Conservation (phyloP, 2,797 vertebrate species). For the Acropternis orthonyx region DNA sequence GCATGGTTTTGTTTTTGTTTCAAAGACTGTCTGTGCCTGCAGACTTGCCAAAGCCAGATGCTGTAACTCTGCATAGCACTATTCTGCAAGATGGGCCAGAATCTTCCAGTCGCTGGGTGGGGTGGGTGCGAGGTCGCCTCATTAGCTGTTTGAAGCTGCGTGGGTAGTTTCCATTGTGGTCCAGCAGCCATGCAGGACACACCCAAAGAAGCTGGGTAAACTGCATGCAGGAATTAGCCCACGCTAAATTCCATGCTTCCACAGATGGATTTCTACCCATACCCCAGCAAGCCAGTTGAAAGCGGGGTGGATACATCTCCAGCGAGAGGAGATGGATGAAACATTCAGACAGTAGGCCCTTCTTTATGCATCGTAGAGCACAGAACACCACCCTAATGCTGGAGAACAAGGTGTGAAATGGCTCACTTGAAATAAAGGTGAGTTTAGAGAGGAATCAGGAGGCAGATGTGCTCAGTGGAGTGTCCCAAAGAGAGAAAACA, state of each 20-base stretch:
- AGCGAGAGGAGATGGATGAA: not conserved
- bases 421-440: not conserved
- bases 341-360: not conserved
- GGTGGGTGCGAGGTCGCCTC: constrained; percentile 54
- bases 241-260: not conserved
- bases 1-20: constrained; percentile 60
- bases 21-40: constrained; percentile 47
- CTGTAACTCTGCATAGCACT: constrained; percentile 37
- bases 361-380: not conserved
- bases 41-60: constrained; percentile 59
- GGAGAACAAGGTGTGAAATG: not conserved
- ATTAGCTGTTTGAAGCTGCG: constrained; percentile 64
- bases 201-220: constrained; percentile 50
- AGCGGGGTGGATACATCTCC: not conserved
- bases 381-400: not conserved
- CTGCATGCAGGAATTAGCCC: constrained; percentile 29
- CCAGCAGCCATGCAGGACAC: constrained; percentile 50
- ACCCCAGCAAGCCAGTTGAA: not conserved
- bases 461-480: not conserved
- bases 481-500: not conserved
- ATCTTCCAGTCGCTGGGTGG: constrained; percentile 57
- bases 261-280: not conserved
- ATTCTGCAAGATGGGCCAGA: constrained; percentile 52
- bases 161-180: constrained; percentile 68
- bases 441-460: not conserved